These are phyloP conservation scores for Ariolimax columbianus DNA, from an alignment of 2,888 invertebrate species.

Conservation along the genomic window DNA sequence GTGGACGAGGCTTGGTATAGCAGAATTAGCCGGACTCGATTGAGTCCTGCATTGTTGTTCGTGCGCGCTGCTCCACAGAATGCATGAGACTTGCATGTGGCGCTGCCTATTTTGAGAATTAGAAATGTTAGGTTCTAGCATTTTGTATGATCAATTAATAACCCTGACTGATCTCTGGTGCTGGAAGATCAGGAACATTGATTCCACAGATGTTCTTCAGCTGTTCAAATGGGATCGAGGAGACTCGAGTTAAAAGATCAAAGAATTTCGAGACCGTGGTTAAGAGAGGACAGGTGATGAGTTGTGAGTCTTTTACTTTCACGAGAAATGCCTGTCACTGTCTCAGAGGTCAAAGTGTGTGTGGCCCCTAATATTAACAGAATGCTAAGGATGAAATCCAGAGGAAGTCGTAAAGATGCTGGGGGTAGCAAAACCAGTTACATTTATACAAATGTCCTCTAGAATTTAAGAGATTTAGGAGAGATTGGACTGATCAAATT, in stretches of 20 bases:
- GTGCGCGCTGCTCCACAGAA: neutral
- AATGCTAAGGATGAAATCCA: no score
- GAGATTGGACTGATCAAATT: no score
- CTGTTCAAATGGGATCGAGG: neutral
- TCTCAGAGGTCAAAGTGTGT: neutral
- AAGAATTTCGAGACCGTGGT: neutral
- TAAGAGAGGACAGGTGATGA: neutral
- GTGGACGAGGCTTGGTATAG: constrained; percentile 7
- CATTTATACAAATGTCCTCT: no score
- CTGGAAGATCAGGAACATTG: neutral
- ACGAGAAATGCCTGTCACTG: neutral
- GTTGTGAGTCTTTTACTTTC: neutral
- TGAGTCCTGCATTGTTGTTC: constrained; percentile 37
- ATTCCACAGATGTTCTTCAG: constrained; percentile 17
- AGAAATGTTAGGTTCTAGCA: neutral
- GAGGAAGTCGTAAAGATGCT: no score
- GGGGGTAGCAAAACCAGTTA: no score
- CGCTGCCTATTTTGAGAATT: neutral
- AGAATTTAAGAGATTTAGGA: no score
- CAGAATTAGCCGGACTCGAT: constrained; percentile 31
- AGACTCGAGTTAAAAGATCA: neutral
- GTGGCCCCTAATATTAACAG: neutral
- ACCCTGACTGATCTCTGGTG: neutral
- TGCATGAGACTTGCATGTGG: constrained; percentile 18
- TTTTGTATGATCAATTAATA: constrained; percentile 31